Base-by-base conservation (phyloP, 2,113 vertebrate genomes). In the Otolemur garnettii region DNA sequence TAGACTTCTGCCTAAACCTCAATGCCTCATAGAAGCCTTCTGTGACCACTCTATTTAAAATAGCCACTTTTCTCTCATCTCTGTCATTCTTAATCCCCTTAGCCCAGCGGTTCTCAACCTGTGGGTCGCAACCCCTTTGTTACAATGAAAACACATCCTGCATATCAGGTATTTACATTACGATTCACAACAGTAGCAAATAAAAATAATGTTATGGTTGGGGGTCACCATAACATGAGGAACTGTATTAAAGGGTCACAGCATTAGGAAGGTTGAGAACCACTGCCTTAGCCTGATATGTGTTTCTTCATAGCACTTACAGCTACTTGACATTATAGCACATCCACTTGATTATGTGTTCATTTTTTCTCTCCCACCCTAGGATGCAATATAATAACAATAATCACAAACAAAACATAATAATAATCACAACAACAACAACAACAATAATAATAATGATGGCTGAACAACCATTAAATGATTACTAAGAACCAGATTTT, bases 261-360 rank as follows among this genome's bases (percentile, higher is more conserved):
- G 10, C 45, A 50, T 50, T 10, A 38, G 38, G 38, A 38, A 45
- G 8, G 45, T 45, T 50, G 45, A 50, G 45, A 50, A 50, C 45
- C 45, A 50, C 45, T 50, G 45, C 72, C 57, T 79, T 71, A 79
- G 30, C 69, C 21, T 55, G 38, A 50, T 2, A 22, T 35, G 33
- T 9, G 87, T 85, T 78, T 89, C 69, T 82, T 93, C 82, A 82
- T 4, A 86, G 79, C n/a, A 83, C n/a, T 45, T 77, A 84, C 28
- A 38, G 77, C 45, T 79, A 84, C 50, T 57, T 89, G 18, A 62
- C 33, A 74, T 55, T 84, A 78, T 6, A 87, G 62, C 81, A 66
- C 66, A 87, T 45, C 38, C 90, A 91, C 90, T 50, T 92, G 55
- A 50, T 35, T 84, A 66, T 11, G 9, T 55, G 30, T 84, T 87